Percentiles rank a stretch among this genome's conserved stretches.
These are phyloP conservation scores for Pyrgilauda ruficollis DNA, from an alignment of 2,113 vertebrate genomes.

Conservation along the genomic window DNA sequence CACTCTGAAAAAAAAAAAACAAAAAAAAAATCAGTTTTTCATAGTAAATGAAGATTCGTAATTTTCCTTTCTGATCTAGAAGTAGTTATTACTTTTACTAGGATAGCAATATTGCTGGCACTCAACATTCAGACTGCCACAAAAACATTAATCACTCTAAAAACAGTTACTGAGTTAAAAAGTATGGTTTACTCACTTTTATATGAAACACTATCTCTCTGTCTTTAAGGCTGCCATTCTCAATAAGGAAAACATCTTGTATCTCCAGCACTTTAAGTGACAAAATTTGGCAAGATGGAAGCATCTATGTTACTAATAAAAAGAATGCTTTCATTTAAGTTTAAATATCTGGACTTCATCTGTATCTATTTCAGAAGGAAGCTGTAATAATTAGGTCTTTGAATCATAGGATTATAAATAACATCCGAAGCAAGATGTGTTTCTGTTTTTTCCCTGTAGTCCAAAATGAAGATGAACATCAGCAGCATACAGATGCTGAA, in stretches of 20 bases:
- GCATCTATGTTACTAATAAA: neutral
- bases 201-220: neutral
- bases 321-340: neutral
- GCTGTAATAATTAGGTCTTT: neutral
- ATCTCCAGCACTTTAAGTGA: neutral
- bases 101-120: neutral
- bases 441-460: neutral
- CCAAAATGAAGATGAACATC: neutral
- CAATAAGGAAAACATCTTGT: neutral
- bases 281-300: neutral
- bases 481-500: neutral
- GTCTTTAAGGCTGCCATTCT: neutral
- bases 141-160: neutral
- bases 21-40: neutral
- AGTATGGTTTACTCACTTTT: neutral
- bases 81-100: neutral
- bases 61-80: neutral
- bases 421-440: neutral
- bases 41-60: neutral
- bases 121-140: neutral
- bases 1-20: neutral
- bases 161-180: neutral
- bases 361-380: neutral
- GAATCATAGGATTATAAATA: constrained; percentile 7
- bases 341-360: neutral